A percentile compares a stretch with the other conserved stretches of the same genome.
Evolutionary conservation across 2,797 vertebrate species (phyloP).

Genomic region (Anguilla pacifica): DNA sequence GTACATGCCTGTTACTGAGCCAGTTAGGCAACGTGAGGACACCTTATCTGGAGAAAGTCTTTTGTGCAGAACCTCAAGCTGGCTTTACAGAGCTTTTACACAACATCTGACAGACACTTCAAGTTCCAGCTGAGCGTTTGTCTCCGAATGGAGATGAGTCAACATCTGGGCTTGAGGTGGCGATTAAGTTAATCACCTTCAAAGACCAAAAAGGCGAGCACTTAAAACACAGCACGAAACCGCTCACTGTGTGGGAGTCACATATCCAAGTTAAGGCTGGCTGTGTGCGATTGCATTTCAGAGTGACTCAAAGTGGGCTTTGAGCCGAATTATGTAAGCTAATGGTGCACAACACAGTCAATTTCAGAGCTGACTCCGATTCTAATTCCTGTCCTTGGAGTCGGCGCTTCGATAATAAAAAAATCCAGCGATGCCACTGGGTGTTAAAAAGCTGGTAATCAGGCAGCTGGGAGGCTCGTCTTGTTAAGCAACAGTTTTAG

Average conservation of each 20-base stretch:
- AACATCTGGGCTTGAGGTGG: background rate
- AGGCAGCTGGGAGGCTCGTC: background rate
- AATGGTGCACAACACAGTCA: background rate
- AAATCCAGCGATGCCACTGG: background rate
- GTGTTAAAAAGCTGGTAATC: background rate
- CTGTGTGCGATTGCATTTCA: background rate
- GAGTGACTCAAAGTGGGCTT: background rate
- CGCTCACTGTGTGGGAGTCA: background rate
- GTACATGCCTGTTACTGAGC: background rate
- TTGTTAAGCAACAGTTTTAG: conserved; percentile 1
- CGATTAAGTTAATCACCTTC: background rate
- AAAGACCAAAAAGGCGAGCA: background rate
- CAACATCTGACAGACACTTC: background rate
- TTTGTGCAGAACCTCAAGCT: background rate
- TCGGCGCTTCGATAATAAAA: background rate
- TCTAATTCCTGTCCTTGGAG: background rate
- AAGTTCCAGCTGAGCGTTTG: background rate
- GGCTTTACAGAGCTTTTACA: background rate
- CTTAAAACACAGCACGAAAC: background rate
- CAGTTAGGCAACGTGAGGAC: background rate
- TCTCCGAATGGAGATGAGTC: background rate
- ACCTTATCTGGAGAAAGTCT: background rate
- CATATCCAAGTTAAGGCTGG: background rate
- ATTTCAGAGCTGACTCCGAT: background rate
- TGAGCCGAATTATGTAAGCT: background rate